Base-by-base conservation (phyloP, 2,113 vertebrate species). In the Nipponia nippon region DNA sequence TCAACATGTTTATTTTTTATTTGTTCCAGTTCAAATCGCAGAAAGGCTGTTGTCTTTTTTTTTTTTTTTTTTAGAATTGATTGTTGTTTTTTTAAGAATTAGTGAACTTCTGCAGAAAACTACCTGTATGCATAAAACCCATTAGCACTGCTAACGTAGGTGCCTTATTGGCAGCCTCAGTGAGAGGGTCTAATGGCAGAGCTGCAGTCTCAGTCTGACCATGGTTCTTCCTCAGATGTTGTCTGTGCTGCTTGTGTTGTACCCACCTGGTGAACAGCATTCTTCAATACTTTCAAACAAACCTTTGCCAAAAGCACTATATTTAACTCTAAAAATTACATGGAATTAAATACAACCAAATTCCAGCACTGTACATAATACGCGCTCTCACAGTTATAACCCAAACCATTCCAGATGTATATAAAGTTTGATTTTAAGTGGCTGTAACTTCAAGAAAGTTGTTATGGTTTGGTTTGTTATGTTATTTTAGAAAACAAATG, bases 401-500 rank as follows among this genome's bases (percentile, higher is more conserved):
- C 23, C 47, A 52, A 34, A 55, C 13, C 7, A 0, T 78, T 81
- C 47, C 18, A 56, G 38, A 73, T 34, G 2, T 77, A 62, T 42
- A 34, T 42, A 7, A 90, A 77, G 22, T 73, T 83, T 89, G 25
- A 46, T 55, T 96, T 84, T 65, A 91, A 69, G 56, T 82, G 8
- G 52, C 13, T 88, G 1, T 59, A 78, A 65, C 18, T 92, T 94
- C 67, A 53, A 78, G 82, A 81, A 94, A 80, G 38, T 36, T 82
- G 55, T 75, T 88, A 71, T 10, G 19, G 15, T 53, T 79, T 91
- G 10, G 5, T 83, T 90, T 92, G 50, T 82, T 87, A 44, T 30
- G 27, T 69, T 94, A 79, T 76, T 95, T 93, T 89, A 87, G 93
- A 91, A 92, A 94, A 79, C 30, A 89, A 69, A 94, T 89, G 49